These are phyloP conservation scores for Trinorchestia longiramus DNA, from an alignment of 1,140 invertebrate genomes.

Conservation along the genomic window DNA sequence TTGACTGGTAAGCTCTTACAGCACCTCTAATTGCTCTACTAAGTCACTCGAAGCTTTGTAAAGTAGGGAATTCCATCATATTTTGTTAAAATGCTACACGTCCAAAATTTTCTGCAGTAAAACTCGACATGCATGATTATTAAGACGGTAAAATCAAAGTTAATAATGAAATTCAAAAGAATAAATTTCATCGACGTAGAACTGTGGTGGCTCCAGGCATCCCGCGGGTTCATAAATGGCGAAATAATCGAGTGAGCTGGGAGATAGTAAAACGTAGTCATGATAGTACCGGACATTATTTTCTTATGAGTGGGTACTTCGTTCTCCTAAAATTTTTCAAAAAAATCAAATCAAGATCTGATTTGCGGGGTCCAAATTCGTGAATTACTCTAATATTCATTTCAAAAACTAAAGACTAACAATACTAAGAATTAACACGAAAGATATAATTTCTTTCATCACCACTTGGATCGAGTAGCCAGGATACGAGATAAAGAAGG, in stretches of 20 bases:
- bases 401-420: background rate
- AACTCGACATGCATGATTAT: background rate
- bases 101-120: background rate
- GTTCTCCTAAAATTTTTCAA: background rate
- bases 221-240: background rate
- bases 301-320: background rate
- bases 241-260: background rate
- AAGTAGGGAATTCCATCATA: background rate
- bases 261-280: background rate
- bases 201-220: background rate
- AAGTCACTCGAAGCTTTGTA: background rate
- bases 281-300: background rate
- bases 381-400: background rate
- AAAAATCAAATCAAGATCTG: background rate
- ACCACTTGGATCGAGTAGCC: background rate
- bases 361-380: background rate
- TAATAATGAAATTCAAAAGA: background rate
- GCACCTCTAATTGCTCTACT: background rate
- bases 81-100: background rate
- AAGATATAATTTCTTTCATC: background rate
- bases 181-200: background rate
- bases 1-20: background rate
- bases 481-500: background rate
- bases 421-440: background rate
- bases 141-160: background rate